phyloP scores from a whole-genome alignment of 1,140 invertebrate species.

The Leptonema lineaticorne region DNA sequence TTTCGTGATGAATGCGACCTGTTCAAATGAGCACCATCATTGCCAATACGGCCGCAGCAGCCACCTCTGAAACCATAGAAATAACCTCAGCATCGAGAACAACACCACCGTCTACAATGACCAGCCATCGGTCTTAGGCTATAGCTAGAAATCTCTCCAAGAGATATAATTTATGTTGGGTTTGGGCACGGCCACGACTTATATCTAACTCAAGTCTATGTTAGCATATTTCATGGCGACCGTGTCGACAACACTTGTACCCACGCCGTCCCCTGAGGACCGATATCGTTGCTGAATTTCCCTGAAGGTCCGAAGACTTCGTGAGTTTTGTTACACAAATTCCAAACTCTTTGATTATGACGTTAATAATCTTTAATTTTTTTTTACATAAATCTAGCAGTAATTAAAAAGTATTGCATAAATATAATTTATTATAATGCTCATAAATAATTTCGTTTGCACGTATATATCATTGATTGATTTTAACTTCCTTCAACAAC shows the following conservation, averaged over 20 bases:
- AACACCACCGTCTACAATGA: neutral
- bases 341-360: no score
- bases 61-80: no score
- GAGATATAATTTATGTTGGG: slow-evolving; percentile 41
- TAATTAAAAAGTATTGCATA: no score
- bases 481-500: no score
- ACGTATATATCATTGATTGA: no score
- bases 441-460: no score
- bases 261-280: slow-evolving; percentile 26
- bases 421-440: no score
- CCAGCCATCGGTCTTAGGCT: no score
- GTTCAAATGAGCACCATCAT: slow-evolving; percentile 22
- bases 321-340: neutral
- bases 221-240: slow-evolving; percentile 24
- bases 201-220: slow-evolving; percentile 30
- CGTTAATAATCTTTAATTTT: no score
- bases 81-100: slow-evolving; percentile 24
- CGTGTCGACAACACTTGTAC: no score
- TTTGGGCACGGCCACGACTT: slow-evolving; percentile 31
- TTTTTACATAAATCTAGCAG: no score
- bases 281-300: neutral
- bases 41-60: no score
- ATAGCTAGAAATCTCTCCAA: slow-evolving; percentile 34
- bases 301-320: neutral
- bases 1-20: slow-evolving; percentile 34